Conservation (phyloP, 2,113 vertebrate species). For the Leptobrachium ailaonicum region DNA sequence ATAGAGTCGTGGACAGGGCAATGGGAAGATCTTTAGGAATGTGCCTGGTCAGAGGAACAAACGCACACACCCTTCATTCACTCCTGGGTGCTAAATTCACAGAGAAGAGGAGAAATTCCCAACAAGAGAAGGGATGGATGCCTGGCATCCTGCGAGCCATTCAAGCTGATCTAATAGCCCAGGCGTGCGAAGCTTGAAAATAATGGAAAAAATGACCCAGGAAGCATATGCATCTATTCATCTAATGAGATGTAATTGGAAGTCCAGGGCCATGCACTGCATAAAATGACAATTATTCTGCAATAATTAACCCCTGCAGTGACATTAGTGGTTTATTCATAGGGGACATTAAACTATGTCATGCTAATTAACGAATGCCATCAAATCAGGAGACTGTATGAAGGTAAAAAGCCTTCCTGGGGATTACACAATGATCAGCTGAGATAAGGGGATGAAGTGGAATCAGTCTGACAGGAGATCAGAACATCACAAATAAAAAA, state of each 20-base stretch:
- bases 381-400: too few species aligned
- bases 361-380: too few species aligned
- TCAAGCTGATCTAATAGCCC: slow-evolving; percentile 40
- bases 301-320: slow-evolving; percentile 18
- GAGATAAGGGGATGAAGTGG: too few species aligned
- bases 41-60: slow-evolving; percentile 5
- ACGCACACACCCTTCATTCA: slow-evolving; percentile 20
- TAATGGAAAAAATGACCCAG: slow-evolving; percentile 36
- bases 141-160: slow-evolving; percentile 8
- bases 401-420: too few species aligned
- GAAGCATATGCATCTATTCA: slow-evolving; percentile 34
- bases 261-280: slow-evolving; percentile 7
- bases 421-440: too few species aligned
- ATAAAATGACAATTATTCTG: slow-evolving; percentile 26
- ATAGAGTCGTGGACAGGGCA: background rate
- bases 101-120: slow-evolving; percentile 16
- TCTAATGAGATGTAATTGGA: slow-evolving; percentile 37
- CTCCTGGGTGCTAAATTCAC: slow-evolving; percentile 35
- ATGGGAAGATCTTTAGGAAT: slow-evolving; percentile 6
- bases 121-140: background rate
- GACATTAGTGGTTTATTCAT: background rate
- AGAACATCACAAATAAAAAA: too few species aligned
- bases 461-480: too few species aligned
- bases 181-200: slow-evolving; percentile 18
- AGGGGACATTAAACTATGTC: too few species aligned